Conservation (phyloP, 2,888 invertebrate species). For the Microchrysa polita region DNA sequence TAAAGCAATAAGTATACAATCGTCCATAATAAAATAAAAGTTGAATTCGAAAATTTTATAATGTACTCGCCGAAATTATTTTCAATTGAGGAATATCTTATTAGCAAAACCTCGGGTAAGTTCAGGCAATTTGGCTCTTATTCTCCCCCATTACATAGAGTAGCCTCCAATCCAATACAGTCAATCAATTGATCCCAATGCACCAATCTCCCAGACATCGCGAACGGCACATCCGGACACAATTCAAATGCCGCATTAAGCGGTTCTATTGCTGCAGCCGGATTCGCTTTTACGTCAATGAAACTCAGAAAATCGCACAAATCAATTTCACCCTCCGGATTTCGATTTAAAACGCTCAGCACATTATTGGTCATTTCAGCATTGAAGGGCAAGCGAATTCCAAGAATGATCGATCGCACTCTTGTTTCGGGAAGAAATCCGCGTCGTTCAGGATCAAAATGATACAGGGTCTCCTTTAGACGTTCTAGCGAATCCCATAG, state of each 20-base stretch:
- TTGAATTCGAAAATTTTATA: too few relatives aligned
- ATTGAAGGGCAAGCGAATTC: constrained; percentile 75
- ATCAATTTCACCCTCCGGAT: constrained; percentile 72
- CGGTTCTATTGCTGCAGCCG: constrained; percentile 60
- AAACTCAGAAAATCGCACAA: constrained; percentile 77
- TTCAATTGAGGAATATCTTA: too few relatives aligned
- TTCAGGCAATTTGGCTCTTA: too few relatives aligned
- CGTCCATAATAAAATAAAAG: too few relatives aligned
- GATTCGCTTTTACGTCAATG: constrained; percentile 70
- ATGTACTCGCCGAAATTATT: too few relatives aligned
- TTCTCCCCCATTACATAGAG: too few relatives aligned
- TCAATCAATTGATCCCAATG: constrained; percentile 61
- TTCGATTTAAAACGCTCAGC: constrained; percentile 69
- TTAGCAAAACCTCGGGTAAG: too few relatives aligned
- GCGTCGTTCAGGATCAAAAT: constrained; percentile 68
- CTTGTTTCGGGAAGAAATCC: constrained; percentile 70
- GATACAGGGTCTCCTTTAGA: constrained; percentile 69
- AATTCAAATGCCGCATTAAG: constrained; percentile 62
- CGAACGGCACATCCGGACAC: constrained; percentile 61
- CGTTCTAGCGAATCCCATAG: constrained; percentile 77
- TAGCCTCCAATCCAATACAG: constrained; percentile 58
- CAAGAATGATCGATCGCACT: constrained; percentile 73
- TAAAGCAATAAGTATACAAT: too few relatives aligned
- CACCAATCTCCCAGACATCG: constrained; percentile 60
- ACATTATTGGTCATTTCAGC: constrained; percentile 75